Conservation (phyloP, 2,888 invertebrate species). For the Ichneumoninae sp. region DNA sequence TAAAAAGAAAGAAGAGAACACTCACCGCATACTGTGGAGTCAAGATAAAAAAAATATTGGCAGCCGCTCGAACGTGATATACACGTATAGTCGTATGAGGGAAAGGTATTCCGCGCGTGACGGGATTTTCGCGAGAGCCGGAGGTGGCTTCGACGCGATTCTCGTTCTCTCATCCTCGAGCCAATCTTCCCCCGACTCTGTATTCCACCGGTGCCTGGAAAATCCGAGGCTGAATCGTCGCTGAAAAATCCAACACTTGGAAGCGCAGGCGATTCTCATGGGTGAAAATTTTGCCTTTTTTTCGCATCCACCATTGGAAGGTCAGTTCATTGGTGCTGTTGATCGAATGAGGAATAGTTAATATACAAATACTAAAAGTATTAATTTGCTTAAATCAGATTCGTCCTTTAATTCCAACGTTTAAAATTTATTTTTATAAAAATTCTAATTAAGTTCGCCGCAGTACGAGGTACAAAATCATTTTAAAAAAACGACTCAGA, state of each 20-base stretch:
- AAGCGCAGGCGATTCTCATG: neutral
- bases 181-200: constrained; percentile 44
- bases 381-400: no score
- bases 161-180: constrained; percentile 33
- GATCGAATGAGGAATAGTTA: no score
- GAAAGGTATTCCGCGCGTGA: constrained; percentile 38
- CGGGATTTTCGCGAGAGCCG: constrained; percentile 33
- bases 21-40: neutral
- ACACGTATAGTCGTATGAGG: constrained; percentile 2
- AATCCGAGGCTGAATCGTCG: constrained; percentile 18
- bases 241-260: constrained; percentile 8
- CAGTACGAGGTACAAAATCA: no score
- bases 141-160: constrained; percentile 36
- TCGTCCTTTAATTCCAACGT: no score
- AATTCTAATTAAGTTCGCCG: no score
- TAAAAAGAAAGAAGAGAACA: neutral
- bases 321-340: no score
- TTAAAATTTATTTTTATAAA: no score
- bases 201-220: constrained; percentile 25
- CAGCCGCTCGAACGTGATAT: constrained; percentile 36
- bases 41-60: constrained; percentile 17
- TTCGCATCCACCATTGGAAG: neutral
- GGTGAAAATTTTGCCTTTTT: neutral
- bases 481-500: no score
- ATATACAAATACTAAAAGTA: no score